phyloP scores from a whole-genome alignment of 2,797 vertebrate genomes.

The Vireo griseus region DNA sequence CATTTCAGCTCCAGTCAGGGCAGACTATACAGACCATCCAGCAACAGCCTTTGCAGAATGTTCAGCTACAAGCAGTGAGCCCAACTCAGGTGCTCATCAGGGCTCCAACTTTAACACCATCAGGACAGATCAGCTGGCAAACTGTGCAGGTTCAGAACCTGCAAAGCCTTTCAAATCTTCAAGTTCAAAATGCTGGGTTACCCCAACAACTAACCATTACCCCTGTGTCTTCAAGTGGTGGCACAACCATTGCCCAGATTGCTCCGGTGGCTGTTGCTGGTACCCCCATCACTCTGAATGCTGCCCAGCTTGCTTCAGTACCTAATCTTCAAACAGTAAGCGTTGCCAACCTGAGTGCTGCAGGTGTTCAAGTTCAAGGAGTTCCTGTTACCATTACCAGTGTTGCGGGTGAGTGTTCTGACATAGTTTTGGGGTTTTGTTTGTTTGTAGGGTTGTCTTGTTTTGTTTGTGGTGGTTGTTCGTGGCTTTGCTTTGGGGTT shows the following conservation, averaged over 20 bases:
- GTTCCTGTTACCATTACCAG: conserved; percentile 95
- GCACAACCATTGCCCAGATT: conserved; percentile 86
- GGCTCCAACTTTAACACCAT: conserved; percentile 92
- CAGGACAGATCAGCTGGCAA: conserved; percentile 98
- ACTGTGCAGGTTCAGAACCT: conserved; percentile 93
- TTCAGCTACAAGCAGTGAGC: conserved; percentile 91
- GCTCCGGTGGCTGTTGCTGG: conserved; percentile 90
- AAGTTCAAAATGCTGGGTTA: conserved; percentile 87
- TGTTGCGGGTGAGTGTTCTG: conserved; percentile 86
- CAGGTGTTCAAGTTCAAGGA: conserved; percentile 95
- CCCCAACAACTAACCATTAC: conserved; percentile 93
- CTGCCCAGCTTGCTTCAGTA: conserved; percentile 94
- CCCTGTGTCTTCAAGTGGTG: conserved; percentile 84
- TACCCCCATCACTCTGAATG: conserved; percentile 90
- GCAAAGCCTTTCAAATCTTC: conserved; percentile 88
- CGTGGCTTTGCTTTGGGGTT: not conserved
- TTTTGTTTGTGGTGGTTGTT: not conserved
- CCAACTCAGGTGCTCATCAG: conserved; percentile 95
- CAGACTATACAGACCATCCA: conserved; percentile 91
- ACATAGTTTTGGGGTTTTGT: not conserved
- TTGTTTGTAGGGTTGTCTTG: not conserved
- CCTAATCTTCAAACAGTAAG: conserved; percentile 97
- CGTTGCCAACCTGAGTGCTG: conserved; percentile 89
- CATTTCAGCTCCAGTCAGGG: conserved; percentile 90
- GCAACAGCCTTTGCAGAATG: conserved; percentile 85